A percentile compares a stretch with the other conserved stretches of the same genome.
Conservation (phyloP, 2,113 vertebrate genomes). For the Orthonyx spaldingii region DNA sequence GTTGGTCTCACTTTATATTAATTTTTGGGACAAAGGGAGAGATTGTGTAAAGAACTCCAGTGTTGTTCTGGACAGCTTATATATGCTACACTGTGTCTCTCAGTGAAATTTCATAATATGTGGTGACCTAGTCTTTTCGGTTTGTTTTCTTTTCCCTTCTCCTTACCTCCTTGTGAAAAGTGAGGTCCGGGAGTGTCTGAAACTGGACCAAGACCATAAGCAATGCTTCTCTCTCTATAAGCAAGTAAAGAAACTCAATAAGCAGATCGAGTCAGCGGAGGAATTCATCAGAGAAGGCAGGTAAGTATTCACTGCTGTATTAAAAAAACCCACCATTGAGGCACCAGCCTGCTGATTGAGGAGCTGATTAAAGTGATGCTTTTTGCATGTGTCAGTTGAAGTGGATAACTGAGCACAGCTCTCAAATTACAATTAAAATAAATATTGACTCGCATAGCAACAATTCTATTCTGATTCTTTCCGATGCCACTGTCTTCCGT, state of each 20-base stretch:
- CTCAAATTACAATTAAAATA: conserved; percentile 28
- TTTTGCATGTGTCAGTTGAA: conserved; percentile 33
- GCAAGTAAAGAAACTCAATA: conserved; percentile 95
- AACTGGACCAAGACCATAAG: conserved; percentile 96
- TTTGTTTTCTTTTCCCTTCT: not conserved
- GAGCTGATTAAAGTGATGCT: conserved; percentile 4
- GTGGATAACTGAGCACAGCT: not conserved
- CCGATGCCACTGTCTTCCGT: not conserved
- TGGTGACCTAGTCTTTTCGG: not conserved
- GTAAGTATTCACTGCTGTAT: conserved; percentile 64
- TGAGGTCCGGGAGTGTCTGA: conserved; percentile 95
- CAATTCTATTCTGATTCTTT: not conserved
- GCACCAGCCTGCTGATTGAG: not conserved
- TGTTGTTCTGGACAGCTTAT: not conserved
- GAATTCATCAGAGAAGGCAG: conserved; percentile 88
- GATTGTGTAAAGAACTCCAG: not conserved
- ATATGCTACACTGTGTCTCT: not conserved
- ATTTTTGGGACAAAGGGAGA: not conserved
- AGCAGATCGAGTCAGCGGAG: conserved; percentile 89
- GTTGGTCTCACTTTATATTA: not conserved
- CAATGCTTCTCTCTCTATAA: conserved; percentile 95
- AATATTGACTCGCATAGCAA: conserved; percentile 10
- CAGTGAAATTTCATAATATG: not conserved
- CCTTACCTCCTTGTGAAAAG: conserved; percentile 56
- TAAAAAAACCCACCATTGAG: not conserved